Conservation (phyloP, 2,888 invertebrate species). For the Aradus depressus region DNA sequence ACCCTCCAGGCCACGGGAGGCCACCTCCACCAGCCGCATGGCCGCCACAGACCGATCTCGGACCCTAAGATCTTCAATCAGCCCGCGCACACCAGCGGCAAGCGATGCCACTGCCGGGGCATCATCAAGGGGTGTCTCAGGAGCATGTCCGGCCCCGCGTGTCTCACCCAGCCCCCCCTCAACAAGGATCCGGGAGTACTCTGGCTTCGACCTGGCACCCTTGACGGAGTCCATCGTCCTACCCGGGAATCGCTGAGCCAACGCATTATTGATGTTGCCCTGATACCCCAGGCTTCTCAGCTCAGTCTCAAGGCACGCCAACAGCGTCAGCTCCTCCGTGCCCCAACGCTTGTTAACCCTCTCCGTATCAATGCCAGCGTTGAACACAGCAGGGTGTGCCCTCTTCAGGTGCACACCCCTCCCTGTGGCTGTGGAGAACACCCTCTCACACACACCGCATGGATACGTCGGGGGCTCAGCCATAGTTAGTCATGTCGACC, state of each 20-base stretch:
- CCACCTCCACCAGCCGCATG: background rate
- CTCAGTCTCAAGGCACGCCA: background rate
- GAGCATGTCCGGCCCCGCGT: too few relatives aligned
- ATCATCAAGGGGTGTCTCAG: too few relatives aligned
- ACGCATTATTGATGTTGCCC: background rate
- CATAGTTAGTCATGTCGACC: background rate
- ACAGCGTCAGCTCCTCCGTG: background rate
- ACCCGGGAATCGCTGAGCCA: background rate
- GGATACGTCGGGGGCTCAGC: background rate
- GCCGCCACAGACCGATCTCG: background rate
- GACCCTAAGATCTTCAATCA: background rate
- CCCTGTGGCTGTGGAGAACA: background rate
- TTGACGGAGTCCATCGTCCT: background rate
- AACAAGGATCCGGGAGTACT: background rate
- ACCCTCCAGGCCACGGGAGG: background rate
- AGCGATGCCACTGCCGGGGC: too few relatives aligned
- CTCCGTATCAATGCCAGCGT: background rate
- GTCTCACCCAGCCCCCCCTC: too few relatives aligned
- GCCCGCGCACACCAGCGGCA: background rate
- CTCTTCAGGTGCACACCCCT: background rate
- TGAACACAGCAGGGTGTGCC: background rate
- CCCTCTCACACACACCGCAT: background rate
- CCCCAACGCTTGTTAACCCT: background rate
- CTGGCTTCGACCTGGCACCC: background rate
- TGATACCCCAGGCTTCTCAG: background rate